Evolutionary conservation across 1,140 invertebrate genomes (phyloP).

Genomic region (Bombus balteatus): DNA sequence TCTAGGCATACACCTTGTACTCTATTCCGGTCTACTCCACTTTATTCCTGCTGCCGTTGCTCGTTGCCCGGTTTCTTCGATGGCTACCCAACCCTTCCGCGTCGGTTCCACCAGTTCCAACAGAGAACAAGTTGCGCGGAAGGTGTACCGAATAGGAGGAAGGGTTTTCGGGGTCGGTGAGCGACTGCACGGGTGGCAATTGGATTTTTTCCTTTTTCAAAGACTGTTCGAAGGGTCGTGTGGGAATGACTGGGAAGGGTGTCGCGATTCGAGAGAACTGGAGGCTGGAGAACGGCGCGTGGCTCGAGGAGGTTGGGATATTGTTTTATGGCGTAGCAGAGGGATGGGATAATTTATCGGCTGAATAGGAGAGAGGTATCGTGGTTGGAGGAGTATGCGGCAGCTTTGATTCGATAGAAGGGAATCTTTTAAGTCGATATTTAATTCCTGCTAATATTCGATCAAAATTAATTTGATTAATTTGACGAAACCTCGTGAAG

Average conservation of each 20-base stretch:
- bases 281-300: not conserved
- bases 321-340: not conserved
- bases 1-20: constrained; percentile 70
- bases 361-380: not conserved
- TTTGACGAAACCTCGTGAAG: not conserved
- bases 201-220: not conserved
- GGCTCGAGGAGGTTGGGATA: not conserved
- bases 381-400: not conserved
- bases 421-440: not conserved
- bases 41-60: constrained; percentile 47
- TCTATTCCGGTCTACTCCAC: constrained; percentile 67
- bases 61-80: constrained; percentile 25
- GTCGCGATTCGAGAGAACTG: not conserved
- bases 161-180: not conserved
- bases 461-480: not conserved
- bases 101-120: not conserved
- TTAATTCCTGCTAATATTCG: not conserved
- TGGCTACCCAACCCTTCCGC: constrained; percentile 11
- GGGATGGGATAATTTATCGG: not conserved
- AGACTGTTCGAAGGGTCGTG: not conserved
- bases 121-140: not conserved
- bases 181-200: not conserved
- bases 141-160: constrained; percentile 9
- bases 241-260: not conserved
- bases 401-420: not conserved